phyloP scores from a whole-genome alignment of 2,113 vertebrate species.

The Misgurnus mizolepis region DNA sequence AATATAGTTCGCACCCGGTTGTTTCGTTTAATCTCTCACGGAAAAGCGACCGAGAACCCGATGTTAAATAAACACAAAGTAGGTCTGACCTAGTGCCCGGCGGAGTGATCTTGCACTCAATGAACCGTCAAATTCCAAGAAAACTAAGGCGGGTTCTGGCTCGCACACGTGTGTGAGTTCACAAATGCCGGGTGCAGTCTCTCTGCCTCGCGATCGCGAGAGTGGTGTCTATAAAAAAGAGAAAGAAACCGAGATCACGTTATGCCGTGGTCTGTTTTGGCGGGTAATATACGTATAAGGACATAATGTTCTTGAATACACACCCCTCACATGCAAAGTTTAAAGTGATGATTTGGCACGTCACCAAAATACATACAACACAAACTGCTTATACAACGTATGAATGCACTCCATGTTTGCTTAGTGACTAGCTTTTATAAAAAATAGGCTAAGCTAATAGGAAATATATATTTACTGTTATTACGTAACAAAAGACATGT shows the following conservation, averaged over 20 bases:
- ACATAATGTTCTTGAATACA: constrained; percentile 14
- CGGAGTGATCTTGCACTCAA: neutral
- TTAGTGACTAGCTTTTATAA: neutral
- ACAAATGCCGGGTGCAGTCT: constrained; percentile 61
- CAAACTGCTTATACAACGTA: neutral
- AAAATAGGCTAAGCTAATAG: neutral
- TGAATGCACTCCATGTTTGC: too few relatives aligned
- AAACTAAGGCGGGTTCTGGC: constrained; percentile 65
- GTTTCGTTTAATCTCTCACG: constrained; percentile 10
- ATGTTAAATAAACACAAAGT: neutral
- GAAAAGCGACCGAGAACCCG: neutral
- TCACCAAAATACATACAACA: too few relatives aligned
- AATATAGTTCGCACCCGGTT: fast-evolving
- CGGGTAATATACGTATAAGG: constrained; percentile 21
- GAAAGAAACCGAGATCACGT: constrained; percentile 2
- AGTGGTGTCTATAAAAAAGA: neutral
- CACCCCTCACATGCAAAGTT: neutral
- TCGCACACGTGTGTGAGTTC: constrained; percentile 68
- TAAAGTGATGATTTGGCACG: too few relatives aligned
- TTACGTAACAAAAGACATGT: constrained; percentile 46
- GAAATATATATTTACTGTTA: neutral
- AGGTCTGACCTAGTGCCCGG: neutral
- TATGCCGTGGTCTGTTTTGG: constrained; percentile 33
- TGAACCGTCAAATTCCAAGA: constrained; percentile 69
- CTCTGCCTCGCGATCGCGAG: neutral